Evolutionary conservation across 1,140 invertebrate genomes (phyloP), one percentile per base, ranked within the genome.

Genomic region (Hycleus cichorii): DNA sequence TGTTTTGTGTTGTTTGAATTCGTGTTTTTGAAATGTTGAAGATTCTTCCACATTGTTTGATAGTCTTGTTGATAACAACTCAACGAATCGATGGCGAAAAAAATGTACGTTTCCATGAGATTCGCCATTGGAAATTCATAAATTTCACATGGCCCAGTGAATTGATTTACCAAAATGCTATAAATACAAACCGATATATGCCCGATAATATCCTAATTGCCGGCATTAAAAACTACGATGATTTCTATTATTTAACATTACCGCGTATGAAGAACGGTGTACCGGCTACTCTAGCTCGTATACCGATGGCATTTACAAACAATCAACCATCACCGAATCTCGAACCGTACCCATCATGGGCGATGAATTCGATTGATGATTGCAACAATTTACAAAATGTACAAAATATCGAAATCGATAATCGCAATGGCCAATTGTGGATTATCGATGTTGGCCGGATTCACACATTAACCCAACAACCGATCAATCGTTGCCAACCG

Each of bases 261-360:
- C 85, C 85, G 8, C 75, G 85, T 49, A 83, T 82, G 78, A 78
- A 78, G 48, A 66, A 70, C 32, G 85, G 85, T 2, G 83, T 86
- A 3, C 86, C 86, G 8, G 81, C 82, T 3, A 87, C 85, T 0
- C 71, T 88, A 4, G 80, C 76, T 0, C 77, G 79, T 9, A 80
- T 86, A n/a, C 47, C 72, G 0, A 76, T 78, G 11, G 73, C 69
- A 9, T n/a, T n/a, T 10, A 4, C 9, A 0, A 10, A 7, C 2
- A 42, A 10, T n/a, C 70, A 76, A 12, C 83, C 82, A 0, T 78
- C 66, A 62, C 87, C 86, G 0, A 73, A 76, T 11, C 60, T 89
- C 26, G 75, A 78, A 11, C 81, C 87, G 0, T 89, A 81, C 66
- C 87, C 87, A n/a, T 82, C 74, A 47, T 89, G 85, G 85, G 75